A percentile compares a stretch with the other conserved stretches of the same genome.
Evolutionary conservation across 2,113 vertebrate species (phyloP).

Genomic region (Narcine bancroftii): DNA sequence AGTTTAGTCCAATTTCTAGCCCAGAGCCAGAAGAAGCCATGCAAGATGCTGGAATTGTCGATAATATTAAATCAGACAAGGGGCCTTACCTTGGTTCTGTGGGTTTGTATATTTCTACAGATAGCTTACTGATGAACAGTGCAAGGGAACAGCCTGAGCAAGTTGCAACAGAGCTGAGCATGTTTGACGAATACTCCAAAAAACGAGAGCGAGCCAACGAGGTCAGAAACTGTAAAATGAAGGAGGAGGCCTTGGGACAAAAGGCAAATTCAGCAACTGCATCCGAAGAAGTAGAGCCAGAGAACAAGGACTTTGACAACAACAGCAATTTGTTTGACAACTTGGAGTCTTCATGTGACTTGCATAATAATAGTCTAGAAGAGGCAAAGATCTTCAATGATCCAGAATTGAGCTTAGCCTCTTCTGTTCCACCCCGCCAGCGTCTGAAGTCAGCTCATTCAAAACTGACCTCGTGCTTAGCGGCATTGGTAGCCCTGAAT

Average conservation of each 20-base stretch:
- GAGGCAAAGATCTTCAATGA: conserved; percentile 53
- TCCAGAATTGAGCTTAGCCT: conserved; percentile 46
- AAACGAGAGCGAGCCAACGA: conserved; percentile 60
- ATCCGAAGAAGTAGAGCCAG: conserved; percentile 44
- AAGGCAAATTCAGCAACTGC: conserved; percentile 46
- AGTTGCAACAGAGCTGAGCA: conserved; percentile 59
- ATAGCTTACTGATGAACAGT: conserved; percentile 59
- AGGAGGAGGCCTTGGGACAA: conserved; percentile 43
- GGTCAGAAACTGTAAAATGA: conserved; percentile 44
- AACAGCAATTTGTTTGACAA: conserved; percentile 50
- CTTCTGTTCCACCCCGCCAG: conserved; percentile 55
- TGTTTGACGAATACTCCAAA: conserved; percentile 73
- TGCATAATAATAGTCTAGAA: conserved; percentile 50
- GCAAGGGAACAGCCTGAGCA: conserved; percentile 58
- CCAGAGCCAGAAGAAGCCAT: conserved; percentile 70
- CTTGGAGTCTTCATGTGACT: conserved; percentile 50
- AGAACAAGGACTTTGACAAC: conserved; percentile 52
- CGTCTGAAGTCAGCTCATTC: conserved; percentile 70
- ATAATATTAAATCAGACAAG: conserved; percentile 61
- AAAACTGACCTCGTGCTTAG: conserved; percentile 83
- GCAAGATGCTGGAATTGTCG: conserved; percentile 58
- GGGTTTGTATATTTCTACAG: conserved; percentile 56
- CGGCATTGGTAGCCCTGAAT: conserved; percentile 80
- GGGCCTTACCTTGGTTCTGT: conserved; percentile 62
- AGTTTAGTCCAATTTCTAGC: conserved; percentile 85